Base-by-base conservation (phyloP, 2,888 invertebrate species). In the Dynastes grantii region DNA sequence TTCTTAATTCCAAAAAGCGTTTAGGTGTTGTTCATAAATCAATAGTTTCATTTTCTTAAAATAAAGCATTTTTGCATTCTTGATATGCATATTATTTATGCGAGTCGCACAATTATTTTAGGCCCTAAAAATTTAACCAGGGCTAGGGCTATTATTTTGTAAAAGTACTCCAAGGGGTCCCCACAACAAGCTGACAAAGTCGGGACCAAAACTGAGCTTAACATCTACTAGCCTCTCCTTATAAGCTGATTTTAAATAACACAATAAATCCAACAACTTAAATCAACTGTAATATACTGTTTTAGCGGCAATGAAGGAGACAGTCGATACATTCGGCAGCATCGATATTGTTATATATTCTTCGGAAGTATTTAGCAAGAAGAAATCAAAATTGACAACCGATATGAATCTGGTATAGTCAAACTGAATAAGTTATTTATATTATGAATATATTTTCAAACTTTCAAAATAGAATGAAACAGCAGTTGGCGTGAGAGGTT, bases 331-430 rank as follows among this genome's bases (percentile, higher is more conserved):
- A 13, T 79, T 79, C 61, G 64, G 45, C 1, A 49, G 51, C 16
- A 27, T 79, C n/a, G 79, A 79, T 29, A 79, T 79, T 37, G 55
- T 76, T 32, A 63, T 79, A 32, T 76, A 79, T 70, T 64, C 49
- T 22, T 55, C 71, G 2, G 79, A 64, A 40, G 51, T 64, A 13
- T 53, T 64, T 1, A 51, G 76, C 49, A 71, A 76, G 3, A 22
- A 58, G 5, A 22, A 58, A 4, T 8, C 8, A 8, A n/a, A 55
- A 22, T 8, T 16, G 9, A 22, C 16, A 4, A 22, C 1, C 2
- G 55, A 22, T 58, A 22, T 16, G 22, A 58, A 58, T 58, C 22
- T 22, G 55, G 55, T 58, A 58, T 8, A 8, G 13, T n/a, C 6
- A 55, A n/a, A 55, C n/a, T 55, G 22, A 2, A 6, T 4, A 58